phyloP scores from a whole-genome alignment of 2,113 vertebrate species.

The Pangasianodon hypophthalmus region DNA sequence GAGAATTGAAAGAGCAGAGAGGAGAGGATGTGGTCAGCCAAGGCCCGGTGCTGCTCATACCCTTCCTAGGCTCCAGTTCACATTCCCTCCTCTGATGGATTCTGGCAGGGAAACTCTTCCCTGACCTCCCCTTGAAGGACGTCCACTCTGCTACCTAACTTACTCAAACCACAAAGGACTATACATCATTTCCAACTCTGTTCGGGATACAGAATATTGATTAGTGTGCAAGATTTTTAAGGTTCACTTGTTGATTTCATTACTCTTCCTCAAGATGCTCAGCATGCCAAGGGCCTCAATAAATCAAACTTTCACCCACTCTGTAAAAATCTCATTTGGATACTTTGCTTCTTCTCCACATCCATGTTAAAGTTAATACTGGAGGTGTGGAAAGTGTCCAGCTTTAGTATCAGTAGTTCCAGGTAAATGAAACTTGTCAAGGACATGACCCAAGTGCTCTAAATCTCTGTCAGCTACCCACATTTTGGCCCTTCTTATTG shows the following conservation, averaged over 20 bases:
- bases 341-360: background rate
- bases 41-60: constrained; percentile 54
- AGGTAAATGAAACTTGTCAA: constrained; percentile 53
- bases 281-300: background rate
- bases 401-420: constrained; percentile 3
- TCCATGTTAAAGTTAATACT: constrained; percentile 8
- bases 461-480: constrained; percentile 40
- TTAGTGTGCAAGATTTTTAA: constrained; percentile 20
- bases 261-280: constrained; percentile 10
- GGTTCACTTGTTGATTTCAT: constrained; percentile 49
- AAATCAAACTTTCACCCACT: constrained; percentile 20
- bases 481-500: constrained; percentile 59
- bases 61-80: constrained; percentile 60
- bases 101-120: constrained; percentile 69
- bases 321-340: constrained; percentile 22
- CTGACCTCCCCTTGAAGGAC: constrained; percentile 75
- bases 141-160: constrained; percentile 49
- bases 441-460: constrained; percentile 45
- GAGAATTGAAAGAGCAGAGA: constrained; percentile 53
- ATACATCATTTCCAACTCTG: constrained; percentile 42
- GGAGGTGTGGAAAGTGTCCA: background rate
- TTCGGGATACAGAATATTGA: constrained; percentile 10
- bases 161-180: constrained; percentile 47
- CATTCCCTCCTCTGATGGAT: constrained; percentile 58
- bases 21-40: constrained; percentile 65